These are phyloP conservation scores for Steinernema carpocapsae DNA, from an alignment of 2,888 invertebrate genomes.

Conservation along the genomic window DNA sequence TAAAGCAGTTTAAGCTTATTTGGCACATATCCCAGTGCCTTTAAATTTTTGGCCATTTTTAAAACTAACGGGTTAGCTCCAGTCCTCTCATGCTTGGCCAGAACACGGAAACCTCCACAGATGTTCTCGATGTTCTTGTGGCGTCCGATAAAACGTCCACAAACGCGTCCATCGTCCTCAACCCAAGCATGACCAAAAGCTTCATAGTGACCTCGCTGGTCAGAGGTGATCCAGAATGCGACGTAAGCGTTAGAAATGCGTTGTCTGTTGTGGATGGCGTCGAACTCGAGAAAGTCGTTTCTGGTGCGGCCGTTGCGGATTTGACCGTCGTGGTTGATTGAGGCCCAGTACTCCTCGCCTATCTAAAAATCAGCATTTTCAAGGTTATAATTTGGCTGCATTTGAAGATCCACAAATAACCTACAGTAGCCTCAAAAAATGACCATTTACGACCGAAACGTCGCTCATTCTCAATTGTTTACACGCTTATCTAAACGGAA, in stretches of 20 bases:
- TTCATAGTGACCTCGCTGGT: conserved; percentile 48
- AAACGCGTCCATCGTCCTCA: conserved; percentile 39
- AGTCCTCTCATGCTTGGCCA: conserved; percentile 38
- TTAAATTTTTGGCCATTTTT: too few species aligned
- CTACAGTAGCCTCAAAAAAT: too few species aligned
- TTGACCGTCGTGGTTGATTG: conserved; percentile 53
- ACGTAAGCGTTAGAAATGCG: conserved; percentile 45
- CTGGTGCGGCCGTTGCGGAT: conserved; percentile 46
- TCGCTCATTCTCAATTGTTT: too few species aligned
- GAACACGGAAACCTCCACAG: conserved; percentile 58
- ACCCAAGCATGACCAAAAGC: conserved; percentile 53
- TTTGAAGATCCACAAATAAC: too few species aligned
- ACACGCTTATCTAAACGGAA: too few species aligned
- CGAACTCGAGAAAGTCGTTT: conserved; percentile 53
- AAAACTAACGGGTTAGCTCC: conserved; percentile 36
- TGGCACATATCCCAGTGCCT: too few species aligned
- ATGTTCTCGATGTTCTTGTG: conserved; percentile 49
- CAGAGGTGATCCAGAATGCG: conserved; percentile 49
- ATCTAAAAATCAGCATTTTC: conserved; percentile 47
- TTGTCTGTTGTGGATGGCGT: conserved; percentile 40
- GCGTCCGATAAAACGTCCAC: conserved; percentile 54
- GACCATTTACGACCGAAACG: neutral
- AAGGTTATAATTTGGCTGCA: too few species aligned
- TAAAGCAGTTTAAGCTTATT: too few species aligned
- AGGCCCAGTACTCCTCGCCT: conserved; percentile 57